Conservation (phyloP, 2,888 invertebrate species). For the Pachycephus smyrnensis region DNA sequence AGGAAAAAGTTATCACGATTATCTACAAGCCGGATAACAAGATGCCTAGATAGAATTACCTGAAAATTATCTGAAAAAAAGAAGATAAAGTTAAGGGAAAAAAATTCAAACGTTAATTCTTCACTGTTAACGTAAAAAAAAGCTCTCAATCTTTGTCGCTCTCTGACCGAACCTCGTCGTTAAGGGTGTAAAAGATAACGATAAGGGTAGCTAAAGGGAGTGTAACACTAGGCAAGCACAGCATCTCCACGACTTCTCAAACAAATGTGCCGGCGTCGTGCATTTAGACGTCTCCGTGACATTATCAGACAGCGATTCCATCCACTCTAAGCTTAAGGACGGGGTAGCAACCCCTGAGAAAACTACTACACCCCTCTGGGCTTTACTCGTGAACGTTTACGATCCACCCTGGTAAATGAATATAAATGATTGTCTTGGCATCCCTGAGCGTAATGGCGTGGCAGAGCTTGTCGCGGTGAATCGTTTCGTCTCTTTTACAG, state of each 20-base stretch:
- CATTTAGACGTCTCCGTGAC: slow-evolving; percentile 40
- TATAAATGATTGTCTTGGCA: slow-evolving; percentile 30
- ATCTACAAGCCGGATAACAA: background rate
- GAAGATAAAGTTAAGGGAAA: background rate
- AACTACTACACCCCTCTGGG: slow-evolving; percentile 14
- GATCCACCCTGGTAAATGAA: slow-evolving; percentile 23
- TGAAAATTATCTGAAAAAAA: background rate
- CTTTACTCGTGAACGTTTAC: slow-evolving; percentile 13
- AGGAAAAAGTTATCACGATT: background rate
- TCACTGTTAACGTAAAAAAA: background rate
- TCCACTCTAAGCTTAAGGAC: background rate
- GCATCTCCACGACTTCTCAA: slow-evolving; percentile 28
- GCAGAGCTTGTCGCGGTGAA: slow-evolving; percentile 2
- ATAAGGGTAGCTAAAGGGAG: slow-evolving; percentile 10
- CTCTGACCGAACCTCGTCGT: slow-evolving; percentile 17
- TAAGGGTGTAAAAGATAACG: slow-evolving; percentile 16
- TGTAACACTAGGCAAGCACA: background rate
- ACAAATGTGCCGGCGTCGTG: slow-evolving; percentile 38
- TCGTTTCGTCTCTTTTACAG: background rate
- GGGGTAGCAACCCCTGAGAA: background rate
- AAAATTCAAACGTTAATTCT: background rate
- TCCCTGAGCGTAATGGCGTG: slow-evolving; percentile 6
- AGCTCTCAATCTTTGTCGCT: slow-evolving; percentile 19
- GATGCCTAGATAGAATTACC: background rate
- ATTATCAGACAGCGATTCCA: slow-evolving; percentile 31